These are phyloP conservation scores for Platichthys stellatus DNA, from an alignment of 2,113 vertebrate genomes.

Conservation along the genomic window DNA sequence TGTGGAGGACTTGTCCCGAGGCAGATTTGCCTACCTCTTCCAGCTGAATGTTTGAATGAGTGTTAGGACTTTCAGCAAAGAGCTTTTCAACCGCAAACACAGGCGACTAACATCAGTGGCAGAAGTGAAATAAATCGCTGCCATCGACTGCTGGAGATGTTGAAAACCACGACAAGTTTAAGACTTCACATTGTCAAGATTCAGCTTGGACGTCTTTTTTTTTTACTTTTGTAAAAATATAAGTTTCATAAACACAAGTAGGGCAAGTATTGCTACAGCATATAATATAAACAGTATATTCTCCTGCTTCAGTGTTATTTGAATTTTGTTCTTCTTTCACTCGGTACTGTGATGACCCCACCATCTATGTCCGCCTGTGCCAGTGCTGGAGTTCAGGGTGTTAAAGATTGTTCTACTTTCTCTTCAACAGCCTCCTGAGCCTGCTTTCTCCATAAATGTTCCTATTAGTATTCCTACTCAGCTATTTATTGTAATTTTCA, in stretches of 20 bases:
- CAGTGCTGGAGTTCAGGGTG: not conserved
- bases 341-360: conserved; percentile 5
- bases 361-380: not conserved
- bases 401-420: not conserved
- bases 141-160: conserved; percentile 5
- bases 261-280: not conserved
- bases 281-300: conserved; percentile 12
- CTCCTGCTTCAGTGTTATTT: not conserved
- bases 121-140: conserved; percentile 5
- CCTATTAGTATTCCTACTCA: no score
- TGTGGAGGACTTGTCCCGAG: conserved; percentile 44
- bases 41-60: conserved; percentile 53
- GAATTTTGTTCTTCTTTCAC: no score
- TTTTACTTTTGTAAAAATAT: conserved; percentile 9
- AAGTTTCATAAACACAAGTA: not conserved
- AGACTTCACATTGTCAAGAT: not conserved
- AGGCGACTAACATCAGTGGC: conserved; percentile 10
- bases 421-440: conserved; percentile 12
- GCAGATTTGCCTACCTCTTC: conserved; percentile 38
- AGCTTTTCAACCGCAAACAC: conserved; percentile 39
- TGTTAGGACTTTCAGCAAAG: conserved; percentile 53
- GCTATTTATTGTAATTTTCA: not conserved
- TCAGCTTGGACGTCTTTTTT: not conserved
- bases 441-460: not conserved
- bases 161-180: conserved; percentile 5